Percentiles rank a stretch among this genome's conserved stretches.
These are phyloP conservation scores for Synodontis membranacea DNA, from an alignment of 2,113 vertebrate genomes.

Conservation along the genomic window DNA sequence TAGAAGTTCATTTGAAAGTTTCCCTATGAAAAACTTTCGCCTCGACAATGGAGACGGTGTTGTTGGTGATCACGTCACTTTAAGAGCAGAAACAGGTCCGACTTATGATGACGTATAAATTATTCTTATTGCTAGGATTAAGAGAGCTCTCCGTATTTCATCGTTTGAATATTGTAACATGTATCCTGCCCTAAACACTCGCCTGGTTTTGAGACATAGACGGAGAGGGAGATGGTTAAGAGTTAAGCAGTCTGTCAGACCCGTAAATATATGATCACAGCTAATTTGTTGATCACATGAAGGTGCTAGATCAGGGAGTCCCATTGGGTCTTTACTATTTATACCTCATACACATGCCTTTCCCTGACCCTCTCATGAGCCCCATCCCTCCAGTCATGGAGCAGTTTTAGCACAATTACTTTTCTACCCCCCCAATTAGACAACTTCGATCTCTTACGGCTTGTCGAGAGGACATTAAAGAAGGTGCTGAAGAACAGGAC, in stretches of 20 bases:
- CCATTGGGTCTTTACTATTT: not conserved
- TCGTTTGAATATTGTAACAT: not conserved
- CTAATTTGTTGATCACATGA: constrained; percentile 1
- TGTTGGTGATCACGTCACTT: not conserved
- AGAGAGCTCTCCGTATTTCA: no score
- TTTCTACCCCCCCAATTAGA: constrained; percentile 27
- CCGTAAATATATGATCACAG: constrained; percentile 6
- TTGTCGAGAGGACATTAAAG: constrained; percentile 40
- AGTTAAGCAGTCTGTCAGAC: not conserved
- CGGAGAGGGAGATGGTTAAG: not conserved
- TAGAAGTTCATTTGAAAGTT: constrained; percentile 50
- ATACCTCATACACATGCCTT: not conserved
- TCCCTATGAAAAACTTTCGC: constrained; percentile 25
- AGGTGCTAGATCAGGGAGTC: not conserved
- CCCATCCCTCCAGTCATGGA: not conserved
- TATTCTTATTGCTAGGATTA: not conserved
- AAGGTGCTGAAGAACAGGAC: constrained; percentile 29
- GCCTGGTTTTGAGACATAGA: not conserved
- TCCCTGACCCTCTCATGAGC: not conserved
- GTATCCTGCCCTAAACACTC: not conserved
- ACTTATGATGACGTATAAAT: not conserved
- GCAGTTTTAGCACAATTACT: constrained; percentile 25
- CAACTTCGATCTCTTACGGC: constrained; percentile 23
- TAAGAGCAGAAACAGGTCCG: not conserved
- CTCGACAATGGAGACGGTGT: not conserved